phyloP scores from a whole-genome alignment of 2,888 invertebrate genomes.

The Pachymerium ferrugineum region DNA sequence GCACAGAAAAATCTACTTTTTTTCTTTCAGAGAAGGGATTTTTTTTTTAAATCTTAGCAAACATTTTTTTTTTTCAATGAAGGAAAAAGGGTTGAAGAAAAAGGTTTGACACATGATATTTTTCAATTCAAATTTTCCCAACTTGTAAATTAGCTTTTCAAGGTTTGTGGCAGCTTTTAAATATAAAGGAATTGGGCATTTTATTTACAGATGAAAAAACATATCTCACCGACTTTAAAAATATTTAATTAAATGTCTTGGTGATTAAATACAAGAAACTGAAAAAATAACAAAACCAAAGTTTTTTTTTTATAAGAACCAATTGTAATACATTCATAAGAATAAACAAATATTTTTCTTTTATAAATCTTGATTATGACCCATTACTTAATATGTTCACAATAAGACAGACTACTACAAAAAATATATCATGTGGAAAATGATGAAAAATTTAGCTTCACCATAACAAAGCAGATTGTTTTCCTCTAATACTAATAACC shows the following conservation, averaged over 20 bases:
- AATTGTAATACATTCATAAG: too few species aligned
- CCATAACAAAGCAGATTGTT: not conserved
- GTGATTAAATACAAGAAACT: not conserved
- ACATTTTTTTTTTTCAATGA: not conserved
- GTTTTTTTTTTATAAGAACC: too few species aligned
- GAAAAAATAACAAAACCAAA: too few species aligned
- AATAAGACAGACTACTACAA: not conserved
- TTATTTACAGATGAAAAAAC: not conserved
- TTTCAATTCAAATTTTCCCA: too few species aligned
- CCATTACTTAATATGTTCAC: not conserved
- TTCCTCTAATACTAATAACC: not conserved
- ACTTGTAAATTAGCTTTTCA: not conserved
- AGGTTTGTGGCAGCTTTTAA: conserved; percentile 19
- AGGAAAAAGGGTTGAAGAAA: not conserved
- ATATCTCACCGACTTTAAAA: not conserved
- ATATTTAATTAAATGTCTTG: too few species aligned
- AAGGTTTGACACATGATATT: conserved; percentile 21
- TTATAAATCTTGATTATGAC: conserved; percentile 16
- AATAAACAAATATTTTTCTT: not conserved
- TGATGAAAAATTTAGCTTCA: not conserved
- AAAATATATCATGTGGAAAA: not conserved
- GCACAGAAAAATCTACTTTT: not conserved
- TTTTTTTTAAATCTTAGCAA: not conserved
- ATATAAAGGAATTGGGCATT: not conserved
- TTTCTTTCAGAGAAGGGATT: too few species aligned